A percentile compares a stretch with the other conserved stretches of the same genome.
phyloP scores from a whole-genome alignment of 2,113 vertebrate genomes.

The Trinectes maculatus region DNA sequence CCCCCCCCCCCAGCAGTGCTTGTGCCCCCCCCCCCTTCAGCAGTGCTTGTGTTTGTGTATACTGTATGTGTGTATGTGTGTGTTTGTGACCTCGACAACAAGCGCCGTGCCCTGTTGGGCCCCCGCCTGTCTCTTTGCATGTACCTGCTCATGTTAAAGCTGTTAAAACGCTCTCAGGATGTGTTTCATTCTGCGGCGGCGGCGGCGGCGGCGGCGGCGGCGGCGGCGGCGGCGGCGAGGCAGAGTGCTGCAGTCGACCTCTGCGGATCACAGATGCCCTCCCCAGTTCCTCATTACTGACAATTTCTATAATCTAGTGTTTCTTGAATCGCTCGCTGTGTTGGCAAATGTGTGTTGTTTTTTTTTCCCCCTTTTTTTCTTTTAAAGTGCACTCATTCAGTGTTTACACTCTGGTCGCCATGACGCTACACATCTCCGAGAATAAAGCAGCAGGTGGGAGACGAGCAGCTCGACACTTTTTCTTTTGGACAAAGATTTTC shows the following conservation, averaged over 20 bases:
- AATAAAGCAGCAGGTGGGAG: constrained; percentile 36
- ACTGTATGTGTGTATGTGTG: background rate
- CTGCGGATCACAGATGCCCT: constrained; percentile 37
- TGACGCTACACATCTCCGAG: constrained; percentile 20
- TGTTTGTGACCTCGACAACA: constrained; percentile 45
- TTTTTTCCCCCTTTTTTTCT: constrained; percentile 18
- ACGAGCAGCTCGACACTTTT: constrained; percentile 11
- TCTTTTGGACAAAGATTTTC: constrained; percentile 15
- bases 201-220: too few relatives aligned
- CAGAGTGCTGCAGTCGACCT: constrained; percentile 47
- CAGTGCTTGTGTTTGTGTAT: constrained; percentile 55
- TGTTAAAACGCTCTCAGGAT: constrained; percentile 50
- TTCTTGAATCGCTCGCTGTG: constrained; percentile 31
- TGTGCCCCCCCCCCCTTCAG: constrained; percentile 48
- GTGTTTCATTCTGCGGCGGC: constrained; percentile 41
- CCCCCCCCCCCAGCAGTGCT: too few relatives aligned
- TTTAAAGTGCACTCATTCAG: constrained; percentile 5
- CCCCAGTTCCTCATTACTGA: constrained; percentile 61
- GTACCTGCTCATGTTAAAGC: constrained; percentile 63
- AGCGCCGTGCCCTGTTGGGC: constrained; percentile 36
- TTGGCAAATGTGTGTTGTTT: constrained; percentile 25
- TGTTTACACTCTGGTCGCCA: background rate
- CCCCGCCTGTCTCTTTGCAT: constrained; percentile 58
- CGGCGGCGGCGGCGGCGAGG: constrained; percentile 16
- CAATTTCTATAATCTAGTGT: constrained; percentile 57